Evolutionary conservation across 1,140 invertebrate species (phyloP).

Genomic region (Lithobius niger): DNA sequence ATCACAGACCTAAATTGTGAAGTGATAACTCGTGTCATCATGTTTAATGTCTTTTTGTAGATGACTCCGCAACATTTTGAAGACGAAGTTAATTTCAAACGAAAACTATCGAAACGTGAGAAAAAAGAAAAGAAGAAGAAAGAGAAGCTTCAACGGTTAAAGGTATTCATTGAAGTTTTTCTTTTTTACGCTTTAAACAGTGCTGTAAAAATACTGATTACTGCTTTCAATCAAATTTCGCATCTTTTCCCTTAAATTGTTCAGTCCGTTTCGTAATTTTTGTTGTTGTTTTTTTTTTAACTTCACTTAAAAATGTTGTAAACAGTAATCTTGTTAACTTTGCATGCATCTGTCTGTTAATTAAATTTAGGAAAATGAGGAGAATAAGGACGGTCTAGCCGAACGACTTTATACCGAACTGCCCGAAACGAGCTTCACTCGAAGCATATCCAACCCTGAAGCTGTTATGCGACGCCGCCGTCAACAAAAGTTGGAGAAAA

Average conservation of each 20-base stretch:
- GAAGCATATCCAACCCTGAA: slow-evolving; percentile 98
- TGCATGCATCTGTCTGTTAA: too few species aligned
- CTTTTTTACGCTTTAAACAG: too few species aligned
- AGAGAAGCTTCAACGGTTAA: slow-evolving; percentile 78
- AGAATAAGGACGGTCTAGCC: slow-evolving; percentile 47
- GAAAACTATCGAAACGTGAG: slow-evolving; percentile 95
- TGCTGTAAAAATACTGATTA: too few species aligned
- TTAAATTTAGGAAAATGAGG: slow-evolving; percentile 35
- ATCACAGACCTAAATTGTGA: too few species aligned
- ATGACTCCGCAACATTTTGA: slow-evolving; percentile 43
- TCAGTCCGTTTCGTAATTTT: too few species aligned
- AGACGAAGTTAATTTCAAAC: slow-evolving; percentile 50
- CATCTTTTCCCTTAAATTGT: slow-evolving; percentile 7
- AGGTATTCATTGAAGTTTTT: slow-evolving; percentile 37
- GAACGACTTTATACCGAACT: slow-evolving; percentile 90
- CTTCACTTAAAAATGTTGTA: too few species aligned
- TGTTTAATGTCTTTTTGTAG: slow-evolving; percentile 27
- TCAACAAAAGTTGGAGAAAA: slow-evolving; percentile 95
- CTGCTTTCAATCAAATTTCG: too few species aligned
- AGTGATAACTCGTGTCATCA: neutral
- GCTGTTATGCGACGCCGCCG: slow-evolving; percentile 91
- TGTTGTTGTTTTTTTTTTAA: too few species aligned
- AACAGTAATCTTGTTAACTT: too few species aligned
- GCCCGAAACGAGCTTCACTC: slow-evolving; percentile 93
- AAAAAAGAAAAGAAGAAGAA: slow-evolving; percentile 97